These are phyloP conservation scores for Taurulus bubalis DNA, from an alignment of 2,113 vertebrate genomes.

Conservation along the genomic window DNA sequence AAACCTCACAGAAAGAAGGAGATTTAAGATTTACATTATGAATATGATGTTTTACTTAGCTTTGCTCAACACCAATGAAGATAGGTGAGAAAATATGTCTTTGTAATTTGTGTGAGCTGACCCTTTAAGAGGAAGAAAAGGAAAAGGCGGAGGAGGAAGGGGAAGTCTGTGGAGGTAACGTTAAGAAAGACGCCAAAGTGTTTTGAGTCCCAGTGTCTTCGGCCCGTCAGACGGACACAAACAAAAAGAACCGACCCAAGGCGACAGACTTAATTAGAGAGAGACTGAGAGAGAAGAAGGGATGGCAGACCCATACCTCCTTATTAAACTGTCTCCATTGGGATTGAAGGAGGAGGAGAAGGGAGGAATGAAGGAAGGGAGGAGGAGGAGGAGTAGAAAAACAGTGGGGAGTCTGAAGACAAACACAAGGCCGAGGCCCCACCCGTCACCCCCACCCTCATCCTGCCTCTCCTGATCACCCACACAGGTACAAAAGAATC, in stretches of 20 bases:
- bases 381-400: conserved; percentile 64
- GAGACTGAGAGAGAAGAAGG: conserved; percentile 63
- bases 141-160: conserved; percentile 44
- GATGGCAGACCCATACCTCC: conserved; percentile 71
- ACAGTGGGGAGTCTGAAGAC: conserved; percentile 79
- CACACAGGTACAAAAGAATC: conserved; percentile 80
- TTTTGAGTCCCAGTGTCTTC: conserved; percentile 60
- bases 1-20: not conserved
- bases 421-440: conserved; percentile 74
- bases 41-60: not conserved
- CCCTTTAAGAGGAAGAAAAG: conserved; percentile 21
- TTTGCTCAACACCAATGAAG: not conserved
- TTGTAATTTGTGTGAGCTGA: conserved; percentile 25
- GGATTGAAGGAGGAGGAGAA: conserved; percentile 70
- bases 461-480: conserved; percentile 65
- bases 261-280: conserved; percentile 78
- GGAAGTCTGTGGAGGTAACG: conserved; percentile 47
- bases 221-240: conserved; percentile 66
- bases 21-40: not conserved
- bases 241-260: conserved; percentile 74
- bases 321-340: conserved; percentile 77
- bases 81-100: conserved; percentile 7
- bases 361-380: conserved; percentile 67
- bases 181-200: conserved; percentile 50
- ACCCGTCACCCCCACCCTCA: conserved; percentile 63